These are phyloP conservation scores for Lepidothrix coronata DNA, from an alignment of 2,113 vertebrate genomes.

Conservation along the genomic window DNA sequence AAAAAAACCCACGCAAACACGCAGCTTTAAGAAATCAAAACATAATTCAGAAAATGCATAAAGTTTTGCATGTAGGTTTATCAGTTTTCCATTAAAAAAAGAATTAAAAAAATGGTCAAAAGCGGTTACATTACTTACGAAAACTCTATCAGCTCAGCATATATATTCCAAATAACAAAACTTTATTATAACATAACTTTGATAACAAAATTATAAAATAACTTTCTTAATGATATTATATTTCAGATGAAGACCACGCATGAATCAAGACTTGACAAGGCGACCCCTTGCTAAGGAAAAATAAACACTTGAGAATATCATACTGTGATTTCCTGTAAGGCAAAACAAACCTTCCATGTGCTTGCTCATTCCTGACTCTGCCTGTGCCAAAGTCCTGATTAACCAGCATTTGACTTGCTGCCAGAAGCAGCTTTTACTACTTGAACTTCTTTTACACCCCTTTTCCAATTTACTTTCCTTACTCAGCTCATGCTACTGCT, in stretches of 20 bases:
- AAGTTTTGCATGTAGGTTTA: background rate
- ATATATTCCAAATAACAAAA: background rate
- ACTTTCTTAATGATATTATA: background rate
- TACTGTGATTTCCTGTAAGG: background rate
- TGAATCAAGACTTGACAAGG: background rate
- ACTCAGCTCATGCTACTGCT: background rate
- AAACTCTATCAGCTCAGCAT: background rate
- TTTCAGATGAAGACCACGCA: background rate
- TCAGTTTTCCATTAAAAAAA: background rate
- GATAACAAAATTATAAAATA: background rate
- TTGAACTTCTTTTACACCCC: background rate
- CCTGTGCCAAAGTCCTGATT: background rate
- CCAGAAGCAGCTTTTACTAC: background rate
- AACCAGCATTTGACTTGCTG: background rate
- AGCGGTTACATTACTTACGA: background rate
- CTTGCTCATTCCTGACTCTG: background rate
- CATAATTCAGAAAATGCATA: background rate
- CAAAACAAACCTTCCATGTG: background rate
- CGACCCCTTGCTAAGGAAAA: background rate
- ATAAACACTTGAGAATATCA: background rate
- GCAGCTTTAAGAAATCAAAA: background rate
- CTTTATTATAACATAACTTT: background rate
- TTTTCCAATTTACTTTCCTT: background rate
- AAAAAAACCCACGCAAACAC: accelerated
- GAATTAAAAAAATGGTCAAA: background rate